Conservation (phyloP, 2,113 vertebrate species). For the Calypte anna region DNA sequence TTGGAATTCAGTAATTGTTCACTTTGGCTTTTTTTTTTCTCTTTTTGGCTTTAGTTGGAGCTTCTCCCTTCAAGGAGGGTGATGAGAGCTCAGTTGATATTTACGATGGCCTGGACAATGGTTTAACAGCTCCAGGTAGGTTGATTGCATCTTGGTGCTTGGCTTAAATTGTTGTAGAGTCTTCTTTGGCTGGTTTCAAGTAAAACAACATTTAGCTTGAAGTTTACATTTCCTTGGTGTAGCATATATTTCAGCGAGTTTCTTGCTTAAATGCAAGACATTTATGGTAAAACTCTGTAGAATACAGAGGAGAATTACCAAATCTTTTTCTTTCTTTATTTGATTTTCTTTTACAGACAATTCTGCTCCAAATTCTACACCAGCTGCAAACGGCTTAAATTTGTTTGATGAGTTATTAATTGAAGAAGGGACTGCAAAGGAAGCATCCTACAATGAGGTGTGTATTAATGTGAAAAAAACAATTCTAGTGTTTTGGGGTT, state of each 20-base stretch:
- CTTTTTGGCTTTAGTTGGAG: constrained; percentile 56
- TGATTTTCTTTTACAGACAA: constrained; percentile 57
- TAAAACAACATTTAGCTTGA: not conserved
- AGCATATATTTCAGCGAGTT: not conserved
- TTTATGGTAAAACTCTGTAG: not conserved
- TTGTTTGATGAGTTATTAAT: constrained; percentile 93
- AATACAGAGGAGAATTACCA: not conserved
- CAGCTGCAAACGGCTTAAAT: constrained; percentile 84
- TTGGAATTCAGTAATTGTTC: not conserved
- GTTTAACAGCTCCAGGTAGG: constrained; percentile 70
- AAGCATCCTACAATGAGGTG: constrained; percentile 87
- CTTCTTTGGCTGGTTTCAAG: not conserved
- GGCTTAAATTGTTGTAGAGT: not conserved
- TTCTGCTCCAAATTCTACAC: constrained; percentile 52
- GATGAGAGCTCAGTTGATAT: constrained; percentile 94
- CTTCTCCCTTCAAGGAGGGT: constrained; percentile 76
- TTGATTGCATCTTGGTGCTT: not conserved
- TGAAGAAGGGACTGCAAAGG: constrained; percentile 89
- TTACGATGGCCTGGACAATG: constrained; percentile 88
- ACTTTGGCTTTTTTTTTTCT: not conserved
- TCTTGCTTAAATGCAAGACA: not conserved
- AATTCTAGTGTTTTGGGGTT: not conserved
- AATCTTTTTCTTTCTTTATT: not conserved
- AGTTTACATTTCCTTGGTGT: not conserved
- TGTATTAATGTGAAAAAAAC: constrained; percentile 2